Evolutionary conservation across 1,140 invertebrate genomes (phyloP).

Genomic region (Zeugodacus cucurbitae): DNA sequence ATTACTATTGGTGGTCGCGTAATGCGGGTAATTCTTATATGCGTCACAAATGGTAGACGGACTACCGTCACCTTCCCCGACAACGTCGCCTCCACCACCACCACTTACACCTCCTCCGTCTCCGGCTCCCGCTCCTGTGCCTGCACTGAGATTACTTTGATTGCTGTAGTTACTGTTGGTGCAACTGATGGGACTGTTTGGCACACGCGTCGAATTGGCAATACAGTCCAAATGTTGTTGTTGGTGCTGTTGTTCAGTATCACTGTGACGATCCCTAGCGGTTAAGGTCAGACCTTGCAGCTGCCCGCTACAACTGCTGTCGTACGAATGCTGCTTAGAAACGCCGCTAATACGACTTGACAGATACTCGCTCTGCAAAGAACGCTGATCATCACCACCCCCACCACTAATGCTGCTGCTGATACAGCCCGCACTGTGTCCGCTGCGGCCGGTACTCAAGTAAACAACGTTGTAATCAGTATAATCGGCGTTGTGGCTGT

Average conservation of each 20-base stretch:
- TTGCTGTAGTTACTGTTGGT: constrained; percentile 41
- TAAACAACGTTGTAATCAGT: background rate
- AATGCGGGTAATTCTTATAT: constrained; percentile 7
- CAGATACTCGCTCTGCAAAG: constrained; percentile 46
- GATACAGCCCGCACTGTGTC: constrained; percentile 13
- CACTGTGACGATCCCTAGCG: constrained; percentile 39
- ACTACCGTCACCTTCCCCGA: background rate
- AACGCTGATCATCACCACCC: constrained; percentile 56
- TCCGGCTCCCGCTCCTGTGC: background rate
- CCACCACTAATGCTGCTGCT: constrained; percentile 19
- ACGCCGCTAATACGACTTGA: constrained; percentile 58
- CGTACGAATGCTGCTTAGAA: constrained; percentile 60
- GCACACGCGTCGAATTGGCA: constrained; percentile 5
- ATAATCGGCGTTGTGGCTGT: background rate
- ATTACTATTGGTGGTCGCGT: background rate
- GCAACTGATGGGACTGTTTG: constrained; percentile 59
- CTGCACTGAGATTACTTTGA: constrained; percentile 31
- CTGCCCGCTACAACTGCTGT: constrained; percentile 52
- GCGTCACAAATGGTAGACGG: constrained; percentile 34
- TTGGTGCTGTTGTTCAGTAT: background rate
- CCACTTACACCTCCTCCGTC: constrained; percentile 50
- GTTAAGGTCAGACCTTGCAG: constrained; percentile 44
- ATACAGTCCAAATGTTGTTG: constrained; percentile 31
- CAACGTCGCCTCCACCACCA: constrained; percentile 45
- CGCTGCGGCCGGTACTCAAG: background rate